Evolutionary conservation across 1,140 invertebrate species (phyloP), one percentile per base, ranked within the genome.

Genomic region (Drosophila subobscura): DNA sequence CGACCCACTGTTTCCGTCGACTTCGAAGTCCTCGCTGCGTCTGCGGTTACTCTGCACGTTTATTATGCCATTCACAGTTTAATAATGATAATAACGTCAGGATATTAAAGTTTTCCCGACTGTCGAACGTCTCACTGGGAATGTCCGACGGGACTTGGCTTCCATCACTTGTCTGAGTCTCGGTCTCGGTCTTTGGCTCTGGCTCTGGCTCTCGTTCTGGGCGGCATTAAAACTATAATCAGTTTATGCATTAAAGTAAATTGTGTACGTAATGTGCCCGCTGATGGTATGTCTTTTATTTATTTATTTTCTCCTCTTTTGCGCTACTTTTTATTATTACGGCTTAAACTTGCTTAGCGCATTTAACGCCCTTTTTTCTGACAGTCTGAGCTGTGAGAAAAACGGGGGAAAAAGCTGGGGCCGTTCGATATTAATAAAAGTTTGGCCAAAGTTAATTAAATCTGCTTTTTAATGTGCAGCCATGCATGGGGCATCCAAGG

Each of bases 191-290:
- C 37, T 29, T 37, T 33, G 7, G 5, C 16, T 37, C 22, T 7
- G 42, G 29, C 45, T 20, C 51, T 10, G 25, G 16, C 23, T 25
- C 50, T 53, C 47, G 61, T 55, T 44, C 73, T 47, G 64, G 14
- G 64, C 50, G 83, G 78, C 83, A 88, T 83, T 88, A 83, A 88
- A 88, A 88, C 83, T 88, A 88, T 88, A 88, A 88, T 88, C 83
- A 88, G 83, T 88, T 88, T 88, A 83, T 88, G 83, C 80, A 88
- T 83, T 88, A 88, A 88, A 88, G 83, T 88, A 88, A 88, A 88
- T 88, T 88, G 84, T 88, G 83, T 88, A 83, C 83, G 83, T 88
- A 88, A 88, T 88, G 84, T 88, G 84, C 83, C 71, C 79, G 78
- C 66, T 68, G 83, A 86, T 86, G 78, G 63, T 63, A 47, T 86